Evolutionary conservation across 2,113 vertebrate genomes (phyloP).

Genomic region (Cinclus cinclus): DNA sequence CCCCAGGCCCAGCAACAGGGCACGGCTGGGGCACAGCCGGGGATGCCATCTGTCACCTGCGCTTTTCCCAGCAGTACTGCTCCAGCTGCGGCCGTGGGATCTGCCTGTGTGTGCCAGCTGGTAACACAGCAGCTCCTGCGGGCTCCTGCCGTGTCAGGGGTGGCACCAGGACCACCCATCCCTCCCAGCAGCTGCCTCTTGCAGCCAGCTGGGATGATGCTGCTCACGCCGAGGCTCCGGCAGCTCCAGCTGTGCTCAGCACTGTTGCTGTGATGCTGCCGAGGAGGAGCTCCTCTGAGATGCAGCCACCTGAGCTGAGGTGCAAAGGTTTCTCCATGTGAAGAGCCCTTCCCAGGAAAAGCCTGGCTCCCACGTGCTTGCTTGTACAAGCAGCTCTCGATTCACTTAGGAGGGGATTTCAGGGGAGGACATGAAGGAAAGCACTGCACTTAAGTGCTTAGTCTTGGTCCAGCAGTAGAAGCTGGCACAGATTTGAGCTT

Average conservation of each 20-base stretch:
- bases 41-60: not conserved
- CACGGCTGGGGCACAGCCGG: not conserved
- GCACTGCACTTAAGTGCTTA: not conserved
- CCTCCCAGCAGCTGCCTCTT: not conserved
- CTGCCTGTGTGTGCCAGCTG: not conserved
- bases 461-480: not conserved
- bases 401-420: not conserved
- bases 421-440: not conserved
- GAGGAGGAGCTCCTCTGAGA: not conserved
- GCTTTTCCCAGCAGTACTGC: not conserved
- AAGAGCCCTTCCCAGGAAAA: not conserved
- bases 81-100: not conserved
- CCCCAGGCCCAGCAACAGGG: rapidly evolving
- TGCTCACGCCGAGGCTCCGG: rapidly evolving
- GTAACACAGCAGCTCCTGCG: not conserved
- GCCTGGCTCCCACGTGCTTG: rapidly evolving
- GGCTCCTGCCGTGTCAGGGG: not conserved
- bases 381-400: not conserved
- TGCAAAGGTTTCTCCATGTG: not conserved
- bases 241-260: not conserved
- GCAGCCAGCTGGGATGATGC: not conserved
- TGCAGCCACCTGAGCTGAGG: not conserved
- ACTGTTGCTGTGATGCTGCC: not conserved
- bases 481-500: not conserved
- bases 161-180: not conserved